These are phyloP conservation scores for Suricata suricatta DNA, from an alignment of 2,113 vertebrate species.

Conservation along the genomic window DNA sequence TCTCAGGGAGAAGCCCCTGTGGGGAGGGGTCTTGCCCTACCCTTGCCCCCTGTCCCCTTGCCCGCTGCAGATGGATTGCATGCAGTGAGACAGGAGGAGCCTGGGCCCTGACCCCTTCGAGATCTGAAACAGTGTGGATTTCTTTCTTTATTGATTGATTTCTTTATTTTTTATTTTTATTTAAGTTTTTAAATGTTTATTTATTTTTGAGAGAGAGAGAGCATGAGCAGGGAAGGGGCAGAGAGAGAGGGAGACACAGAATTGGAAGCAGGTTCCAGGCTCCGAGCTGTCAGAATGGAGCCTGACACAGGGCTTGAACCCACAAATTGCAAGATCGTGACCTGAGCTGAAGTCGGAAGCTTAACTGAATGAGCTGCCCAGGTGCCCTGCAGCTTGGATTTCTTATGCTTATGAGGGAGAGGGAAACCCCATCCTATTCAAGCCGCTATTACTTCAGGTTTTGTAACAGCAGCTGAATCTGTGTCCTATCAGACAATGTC, in stretches of 20 bases:
- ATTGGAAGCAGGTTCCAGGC: no score
- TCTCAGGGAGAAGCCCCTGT: background rate
- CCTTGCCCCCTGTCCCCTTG: fast-evolving
- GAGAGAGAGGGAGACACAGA: no score
- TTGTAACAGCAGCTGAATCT: background rate
- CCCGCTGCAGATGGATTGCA: background rate
- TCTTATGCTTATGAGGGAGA: background rate
- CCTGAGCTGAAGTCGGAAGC: no score
- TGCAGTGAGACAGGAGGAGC: background rate
- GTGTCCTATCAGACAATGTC: background rate
- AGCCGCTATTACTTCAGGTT: background rate
- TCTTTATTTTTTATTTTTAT: no score
- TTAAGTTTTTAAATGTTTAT: no score
- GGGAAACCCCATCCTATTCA: background rate
- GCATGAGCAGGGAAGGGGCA: no score
- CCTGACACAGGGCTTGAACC: no score
- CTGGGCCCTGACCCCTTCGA: background rate
- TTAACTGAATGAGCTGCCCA: no score
- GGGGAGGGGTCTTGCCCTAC: background rate
- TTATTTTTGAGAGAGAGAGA: no score
- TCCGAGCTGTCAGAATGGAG: no score
- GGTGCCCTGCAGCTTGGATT: background rate
- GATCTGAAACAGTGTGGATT: background rate
- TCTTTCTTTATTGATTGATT: no score
- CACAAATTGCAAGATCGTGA: no score